These are phyloP conservation scores for Amblyjoppa fuscipennis DNA, from an alignment of 2,888 invertebrate genomes.

Conservation along the genomic window DNA sequence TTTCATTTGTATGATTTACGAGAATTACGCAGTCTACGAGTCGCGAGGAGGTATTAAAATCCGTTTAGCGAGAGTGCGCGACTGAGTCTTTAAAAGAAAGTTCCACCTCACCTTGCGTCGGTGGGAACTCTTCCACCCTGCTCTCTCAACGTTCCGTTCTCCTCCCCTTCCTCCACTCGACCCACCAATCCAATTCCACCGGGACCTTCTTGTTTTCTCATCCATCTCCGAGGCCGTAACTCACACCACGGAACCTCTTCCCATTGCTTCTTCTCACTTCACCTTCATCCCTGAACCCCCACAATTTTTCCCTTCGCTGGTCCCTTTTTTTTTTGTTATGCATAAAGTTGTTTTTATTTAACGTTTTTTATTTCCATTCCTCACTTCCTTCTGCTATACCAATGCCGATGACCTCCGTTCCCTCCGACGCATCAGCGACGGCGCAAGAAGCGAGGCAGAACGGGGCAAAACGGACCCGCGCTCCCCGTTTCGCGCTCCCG, in stretches of 20 bases:
- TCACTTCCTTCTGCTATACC: background rate
- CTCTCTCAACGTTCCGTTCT: background rate
- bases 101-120: conserved; percentile 22
- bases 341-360: background rate
- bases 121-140: background rate
- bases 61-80: conserved; percentile 62
- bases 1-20: conserved; percentile 69
- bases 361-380: conserved; percentile 8
- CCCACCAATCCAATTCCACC: conserved; percentile 54
- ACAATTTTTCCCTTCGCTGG: background rate
- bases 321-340: conserved; percentile 8
- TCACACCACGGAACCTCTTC: conserved; percentile 47
- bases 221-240: conserved; percentile 61
- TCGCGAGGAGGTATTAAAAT: conserved; percentile 68
- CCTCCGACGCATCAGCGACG: background rate
- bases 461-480: no score
- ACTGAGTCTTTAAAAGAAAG: conserved; percentile 62
- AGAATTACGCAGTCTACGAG: conserved; percentile 50
- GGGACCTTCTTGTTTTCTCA: conserved; percentile 65
- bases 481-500: no score
- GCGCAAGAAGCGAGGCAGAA: background rate
- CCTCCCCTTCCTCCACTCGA: conserved; percentile 23
- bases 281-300: background rate
- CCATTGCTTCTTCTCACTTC: conserved; percentile 24
- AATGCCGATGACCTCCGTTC: conserved; percentile 11